Evolutionary conservation across 2,888 invertebrate species (phyloP).

Genomic region (Heliconius sara): DNA sequence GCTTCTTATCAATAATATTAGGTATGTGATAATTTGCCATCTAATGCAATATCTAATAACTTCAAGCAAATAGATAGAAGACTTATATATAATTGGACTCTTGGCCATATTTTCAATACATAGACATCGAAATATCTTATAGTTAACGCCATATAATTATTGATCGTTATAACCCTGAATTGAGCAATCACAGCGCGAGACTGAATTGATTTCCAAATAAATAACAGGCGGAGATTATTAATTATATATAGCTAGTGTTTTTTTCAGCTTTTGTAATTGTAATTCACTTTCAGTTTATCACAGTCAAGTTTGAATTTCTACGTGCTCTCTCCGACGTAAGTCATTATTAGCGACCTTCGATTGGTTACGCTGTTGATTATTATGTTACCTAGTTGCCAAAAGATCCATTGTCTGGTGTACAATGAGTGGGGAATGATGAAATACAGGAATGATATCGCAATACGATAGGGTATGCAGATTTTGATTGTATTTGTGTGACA

Average conservation of each 20-base stretch:
- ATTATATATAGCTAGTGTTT: conserved; percentile 10
- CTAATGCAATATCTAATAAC: too few species aligned
- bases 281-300: conserved; percentile 26
- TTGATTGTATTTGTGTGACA: neutral
- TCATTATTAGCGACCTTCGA: conserved; percentile 27
- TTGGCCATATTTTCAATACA: neutral
- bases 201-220: conserved; percentile 16
- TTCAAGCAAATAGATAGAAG: too few species aligned
- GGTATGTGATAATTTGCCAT: too few species aligned
- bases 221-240: neutral
- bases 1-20: too few species aligned
- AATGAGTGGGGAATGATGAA: conserved; percentile 29
- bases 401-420: conserved; percentile 26
- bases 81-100: too few species aligned
- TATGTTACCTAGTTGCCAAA: conserved; percentile 26
- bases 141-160: neutral
- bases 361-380: conserved; percentile 14
- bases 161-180: neutral
- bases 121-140: neutral
- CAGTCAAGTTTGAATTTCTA: conserved; percentile 30
- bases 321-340: conserved; percentile 15
- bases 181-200: neutral
- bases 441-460: conserved; percentile 24
- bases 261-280: neutral
- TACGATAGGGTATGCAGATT: neutral